A percentile compares a stretch with the other conserved stretches of the same genome.
Conservation (phyloP, 1,140 invertebrate genomes). For the Lanistes nyassanus region DNA sequence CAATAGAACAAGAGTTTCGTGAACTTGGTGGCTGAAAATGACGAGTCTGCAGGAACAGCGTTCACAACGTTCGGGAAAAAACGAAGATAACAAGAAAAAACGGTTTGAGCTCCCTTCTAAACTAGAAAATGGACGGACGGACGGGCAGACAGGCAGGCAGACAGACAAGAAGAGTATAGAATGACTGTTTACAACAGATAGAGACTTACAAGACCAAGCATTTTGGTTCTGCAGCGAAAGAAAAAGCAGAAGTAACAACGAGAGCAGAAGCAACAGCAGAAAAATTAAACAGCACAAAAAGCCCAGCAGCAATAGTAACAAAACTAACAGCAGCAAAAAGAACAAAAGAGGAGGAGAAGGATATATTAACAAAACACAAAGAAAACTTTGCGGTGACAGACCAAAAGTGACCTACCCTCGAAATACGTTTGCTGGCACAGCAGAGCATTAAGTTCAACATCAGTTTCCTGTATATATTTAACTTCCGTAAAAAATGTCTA, state of each 20-base stretch:
- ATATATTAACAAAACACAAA: neutral
- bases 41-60: neutral
- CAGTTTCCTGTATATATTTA: too few species aligned
- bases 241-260: too few species aligned
- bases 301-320: too few species aligned
- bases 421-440: too few species aligned
- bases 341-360: neutral
- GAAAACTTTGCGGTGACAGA: neutral
- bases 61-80: slow-evolving; percentile 1
- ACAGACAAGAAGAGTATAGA: slow-evolving; percentile 12
- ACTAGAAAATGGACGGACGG: neutral
- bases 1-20: neutral
- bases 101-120: too few species aligned
- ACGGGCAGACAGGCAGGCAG: neutral
- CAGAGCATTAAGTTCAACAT: too few species aligned
- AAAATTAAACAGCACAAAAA: too few species aligned
- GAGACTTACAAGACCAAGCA: too few species aligned
- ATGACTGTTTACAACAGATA: too few species aligned
- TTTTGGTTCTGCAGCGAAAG: too few species aligned
- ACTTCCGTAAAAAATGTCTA: too few species aligned
- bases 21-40: neutral
- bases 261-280: too few species aligned
- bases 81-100: slow-evolving; percentile 3
- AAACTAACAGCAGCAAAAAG: neutral
- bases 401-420: neutral